Evolutionary conservation across 2,797 vertebrate species (phyloP), one percentile per base, ranked within the genome.

Genomic region (Takifugu ocellatus): DNA sequence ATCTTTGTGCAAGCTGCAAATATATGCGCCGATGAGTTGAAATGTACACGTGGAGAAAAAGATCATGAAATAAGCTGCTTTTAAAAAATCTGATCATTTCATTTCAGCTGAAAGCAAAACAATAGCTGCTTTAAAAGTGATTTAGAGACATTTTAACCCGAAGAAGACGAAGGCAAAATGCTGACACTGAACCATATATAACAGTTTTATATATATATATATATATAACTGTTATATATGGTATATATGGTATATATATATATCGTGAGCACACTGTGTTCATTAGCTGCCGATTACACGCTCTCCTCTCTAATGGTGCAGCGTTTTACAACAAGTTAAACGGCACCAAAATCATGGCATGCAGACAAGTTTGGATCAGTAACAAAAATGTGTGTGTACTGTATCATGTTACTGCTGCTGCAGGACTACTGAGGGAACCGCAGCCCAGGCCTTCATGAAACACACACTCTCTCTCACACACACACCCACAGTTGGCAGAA

Each of bases 311-410:
- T 70, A 76, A 84, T 70, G 21, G 58, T 21, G 50, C 64, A 67
- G 78, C 66, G 68, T 83, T 88, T 87, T 81, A 87, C 81, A 81
- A 81, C 81, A 79, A 83, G 82, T 70, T 72, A 48, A 78, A 79
- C 65, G 55, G 59, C 78, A 83, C 81, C 71, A 78, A 81, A 84
- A 66, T 76, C 55, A 27, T 79, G 74, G 74, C 83, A 78, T 25
- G 66, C 72, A 69, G 83, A 88, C 82, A 79, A 85, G 72, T 72
- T 84, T 89, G 88, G 87, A 87, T 82, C 74, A 46, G 72, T 71
- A 84, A 77, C 87, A 89, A 90, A 87, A 89, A 89, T 90, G 86
- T 84, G 85, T 83, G 79, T 68, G 76, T 74, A 62, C 74, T 77
- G 81, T 87, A 88, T 89, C 74, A 21, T 72, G 79, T 88, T 89